Evolutionary conservation across 2,888 invertebrate species (phyloP).

Genomic region (Ischnura elegans): DNA sequence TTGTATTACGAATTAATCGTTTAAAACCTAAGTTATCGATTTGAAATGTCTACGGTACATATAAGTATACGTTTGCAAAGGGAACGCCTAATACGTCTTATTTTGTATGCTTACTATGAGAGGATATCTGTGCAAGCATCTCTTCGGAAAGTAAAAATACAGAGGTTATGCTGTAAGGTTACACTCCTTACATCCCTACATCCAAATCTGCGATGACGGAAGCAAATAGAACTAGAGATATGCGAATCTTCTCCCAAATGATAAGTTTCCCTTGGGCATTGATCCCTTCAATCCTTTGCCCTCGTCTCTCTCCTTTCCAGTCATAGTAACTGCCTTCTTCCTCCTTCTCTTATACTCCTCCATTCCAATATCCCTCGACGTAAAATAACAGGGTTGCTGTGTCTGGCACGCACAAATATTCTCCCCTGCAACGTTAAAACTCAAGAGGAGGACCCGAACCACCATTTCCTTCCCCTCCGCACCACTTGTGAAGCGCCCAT

Average conservation of each 20-base stretch:
- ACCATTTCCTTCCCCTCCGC: neutral
- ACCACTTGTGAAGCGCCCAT: neutral
- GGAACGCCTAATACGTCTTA: too few species aligned
- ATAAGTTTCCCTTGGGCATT: slow-evolving; percentile 24
- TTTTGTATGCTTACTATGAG: too few species aligned
- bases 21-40: too few species aligned
- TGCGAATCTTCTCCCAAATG: neutral
- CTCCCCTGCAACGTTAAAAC: neutral
- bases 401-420: slow-evolving; percentile 36
- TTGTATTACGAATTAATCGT: too few species aligned
- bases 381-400: slow-evolving; percentile 50
- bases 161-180: too few species aligned
- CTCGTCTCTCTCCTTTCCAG: neutral
- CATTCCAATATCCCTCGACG: neutral
- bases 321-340: neutral
- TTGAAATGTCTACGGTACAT: too few species aligned
- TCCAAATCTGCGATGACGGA: neutral
- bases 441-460: neutral
- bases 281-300: slow-evolving; percentile 1
- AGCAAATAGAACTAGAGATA: neutral
- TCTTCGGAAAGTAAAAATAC: too few species aligned
- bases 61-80: too few species aligned
- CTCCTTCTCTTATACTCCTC: neutral
- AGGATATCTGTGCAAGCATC: too few species aligned
- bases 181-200: neutral